phyloP scores from a whole-genome alignment of 2,797 vertebrate species.

The Falco naumanni region DNA sequence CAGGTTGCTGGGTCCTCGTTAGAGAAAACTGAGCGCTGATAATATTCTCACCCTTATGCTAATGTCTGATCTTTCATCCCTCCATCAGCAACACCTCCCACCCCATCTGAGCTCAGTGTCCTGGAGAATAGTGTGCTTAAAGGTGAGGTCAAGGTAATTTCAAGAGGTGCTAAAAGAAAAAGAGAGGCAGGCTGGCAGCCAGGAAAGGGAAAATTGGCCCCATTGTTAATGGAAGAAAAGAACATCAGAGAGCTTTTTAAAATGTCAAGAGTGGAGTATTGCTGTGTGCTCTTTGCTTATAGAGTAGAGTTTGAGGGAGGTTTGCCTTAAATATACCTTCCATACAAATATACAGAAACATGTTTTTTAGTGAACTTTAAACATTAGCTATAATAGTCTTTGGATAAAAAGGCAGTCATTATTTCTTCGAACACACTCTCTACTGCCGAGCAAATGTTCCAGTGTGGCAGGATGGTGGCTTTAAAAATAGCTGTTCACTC shows the following conservation, averaged over 20 bases:
- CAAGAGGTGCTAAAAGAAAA: slow-evolving; percentile 32
- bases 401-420: slow-evolving; percentile 64
- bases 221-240: slow-evolving; percentile 53
- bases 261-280: slow-evolving; percentile 54
- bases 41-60: background rate
- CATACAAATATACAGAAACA: slow-evolving; percentile 49
- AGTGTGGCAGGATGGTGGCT: slow-evolving; percentile 40
- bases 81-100: background rate
- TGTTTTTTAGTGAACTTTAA: slow-evolving; percentile 62
- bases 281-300: slow-evolving; percentile 51
- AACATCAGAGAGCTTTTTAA: slow-evolving; percentile 51
- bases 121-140: background rate
- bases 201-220: slow-evolving; percentile 39
- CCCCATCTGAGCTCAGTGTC: background rate
- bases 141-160: slow-evolving; percentile 55
- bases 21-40: background rate
- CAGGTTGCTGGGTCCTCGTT: background rate
- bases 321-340: slow-evolving; percentile 61
- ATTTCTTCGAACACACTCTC: slow-evolving; percentile 59
- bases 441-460: slow-evolving; percentile 42
- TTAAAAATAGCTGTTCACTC: slow-evolving; percentile 67
- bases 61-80: background rate
- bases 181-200: background rate
- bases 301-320: slow-evolving; percentile 35
- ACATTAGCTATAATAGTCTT: slow-evolving; percentile 52